Evolutionary conservation across 37 sponge, comb jelly and placozoan species (phyloP).

Genomic region (Beroe ovata): DNA sequence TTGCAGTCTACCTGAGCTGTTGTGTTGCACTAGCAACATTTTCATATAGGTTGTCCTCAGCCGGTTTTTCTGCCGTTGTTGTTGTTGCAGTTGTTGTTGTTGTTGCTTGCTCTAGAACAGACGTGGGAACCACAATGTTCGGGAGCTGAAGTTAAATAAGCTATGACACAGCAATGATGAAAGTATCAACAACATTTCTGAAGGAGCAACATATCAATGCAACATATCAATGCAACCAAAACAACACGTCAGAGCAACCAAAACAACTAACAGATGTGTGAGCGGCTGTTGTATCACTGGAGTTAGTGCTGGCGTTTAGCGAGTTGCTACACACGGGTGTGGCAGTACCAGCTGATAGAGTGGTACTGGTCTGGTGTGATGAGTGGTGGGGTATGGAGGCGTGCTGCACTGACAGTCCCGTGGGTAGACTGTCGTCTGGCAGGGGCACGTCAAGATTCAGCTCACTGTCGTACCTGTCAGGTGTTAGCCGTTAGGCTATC

Average conservation of each 20-base stretch:
- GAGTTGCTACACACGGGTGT: neutral
- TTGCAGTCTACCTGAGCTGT: slow-evolving; percentile 41
- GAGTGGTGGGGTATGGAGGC: neutral
- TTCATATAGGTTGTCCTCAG: neutral
- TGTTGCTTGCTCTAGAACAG: no score
- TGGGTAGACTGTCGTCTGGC: neutral
- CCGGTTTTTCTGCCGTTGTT: no score
- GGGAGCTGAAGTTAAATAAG: no score
- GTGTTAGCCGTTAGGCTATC: no score
- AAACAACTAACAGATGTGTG: no score
- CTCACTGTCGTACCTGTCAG: slow-evolving; percentile 13
- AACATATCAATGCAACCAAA: no score
- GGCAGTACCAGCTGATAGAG: neutral
- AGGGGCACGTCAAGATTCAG: neutral
- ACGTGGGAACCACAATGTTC: neutral
- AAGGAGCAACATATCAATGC: no score
- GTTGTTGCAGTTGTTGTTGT: no score
- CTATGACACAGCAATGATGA: no score
- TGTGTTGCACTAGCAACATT: neutral
- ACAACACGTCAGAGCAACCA: no score
- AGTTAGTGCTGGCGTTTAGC: neutral
- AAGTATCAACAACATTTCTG: no score
- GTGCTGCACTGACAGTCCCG: neutral
- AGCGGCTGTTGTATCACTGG: neutral
- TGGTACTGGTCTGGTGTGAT: neutral